Evolutionary conservation across 2,113 vertebrate species (phyloP), one percentile per base, ranked within the genome.

Genomic region (Colistium nudipinnis): DNA sequence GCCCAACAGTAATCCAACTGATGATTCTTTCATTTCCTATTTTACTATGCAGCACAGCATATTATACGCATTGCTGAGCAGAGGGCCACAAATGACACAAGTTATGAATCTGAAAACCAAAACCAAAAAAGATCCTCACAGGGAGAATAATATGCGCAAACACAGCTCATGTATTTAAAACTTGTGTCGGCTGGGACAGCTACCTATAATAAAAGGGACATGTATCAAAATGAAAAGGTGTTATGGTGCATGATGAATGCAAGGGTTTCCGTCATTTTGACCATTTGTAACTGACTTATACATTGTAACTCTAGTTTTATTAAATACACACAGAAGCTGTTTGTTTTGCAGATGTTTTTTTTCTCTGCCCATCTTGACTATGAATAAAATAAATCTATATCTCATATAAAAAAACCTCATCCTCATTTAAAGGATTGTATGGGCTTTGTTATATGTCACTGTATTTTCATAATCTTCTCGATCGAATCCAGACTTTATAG

Each of bases 11-110:
- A 81, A 86, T 83, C 74, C 54, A 83, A 72, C 48, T 60, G 53
- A 31, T 45, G 17, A 71, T 76, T 80, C 60, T 74, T 87, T 81
- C 74, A 73, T 81, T 87, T 85, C 83, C 74, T 52, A 43, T 82
- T 85, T 83, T 75, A 81, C 57, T 33, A 44, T 43, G 43, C 73
- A 38, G 68, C 16, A 44, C 47, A 67, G 47, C 84, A 79, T 84
- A 75, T 83, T 86, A 75, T 39, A 84, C 69, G 73, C 71, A 45
- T 70, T 62, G 44, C 64, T 76, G 71, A 80, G 53, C 65, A 45
- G 14, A 17, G 49, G 28, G 25, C 47, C 28, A 8, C 71, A 78
- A 78, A 84, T 63, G 62, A 70, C 63, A 78, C 44, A 70, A 28
- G 66, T 83, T 83, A 75, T 83, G 73, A 77, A 78, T 84, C 28